Evolutionary conservation across 35 echinoderm and acorn worm species (phyloP).

Genomic region (Heliocidaris tuberculata): DNA sequence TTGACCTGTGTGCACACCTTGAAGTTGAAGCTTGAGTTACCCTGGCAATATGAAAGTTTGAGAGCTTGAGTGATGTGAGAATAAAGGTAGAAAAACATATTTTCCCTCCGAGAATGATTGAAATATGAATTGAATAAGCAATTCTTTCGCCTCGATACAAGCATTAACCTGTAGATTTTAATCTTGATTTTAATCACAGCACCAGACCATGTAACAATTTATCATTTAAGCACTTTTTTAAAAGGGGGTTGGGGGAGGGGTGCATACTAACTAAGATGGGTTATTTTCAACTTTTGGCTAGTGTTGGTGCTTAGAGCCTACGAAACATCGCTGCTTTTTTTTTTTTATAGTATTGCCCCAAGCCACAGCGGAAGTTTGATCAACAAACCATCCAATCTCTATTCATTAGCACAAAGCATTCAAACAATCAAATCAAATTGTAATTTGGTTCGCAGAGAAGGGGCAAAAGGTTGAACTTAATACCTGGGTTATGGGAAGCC

Average conservation of each 20-base stretch:
- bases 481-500: background rate
- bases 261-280: background rate
- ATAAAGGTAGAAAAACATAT: background rate
- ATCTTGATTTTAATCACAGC: background rate
- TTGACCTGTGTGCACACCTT: background rate
- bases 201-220: background rate
- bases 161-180: background rate
- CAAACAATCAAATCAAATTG: constrained; percentile 18
- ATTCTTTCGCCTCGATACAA: background rate
- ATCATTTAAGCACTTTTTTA: background rate
- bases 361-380: background rate
- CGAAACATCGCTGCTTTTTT: background rate
- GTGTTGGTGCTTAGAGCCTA: background rate
- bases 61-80: background rate
- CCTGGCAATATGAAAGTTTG: background rate
- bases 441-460: background rate
- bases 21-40: background rate
- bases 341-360: background rate
- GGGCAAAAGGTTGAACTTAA: background rate
- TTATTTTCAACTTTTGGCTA: background rate
- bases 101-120: background rate
- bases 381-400: constrained; percentile 16
- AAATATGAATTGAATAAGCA: background rate
- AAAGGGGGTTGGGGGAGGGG: no score
- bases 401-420: background rate